Percentiles rank a stretch among this genome's conserved stretches.
These are phyloP conservation scores for Peribatodes rhomboidaria DNA, from an alignment of 2,888 invertebrate species.

Conservation along the genomic window DNA sequence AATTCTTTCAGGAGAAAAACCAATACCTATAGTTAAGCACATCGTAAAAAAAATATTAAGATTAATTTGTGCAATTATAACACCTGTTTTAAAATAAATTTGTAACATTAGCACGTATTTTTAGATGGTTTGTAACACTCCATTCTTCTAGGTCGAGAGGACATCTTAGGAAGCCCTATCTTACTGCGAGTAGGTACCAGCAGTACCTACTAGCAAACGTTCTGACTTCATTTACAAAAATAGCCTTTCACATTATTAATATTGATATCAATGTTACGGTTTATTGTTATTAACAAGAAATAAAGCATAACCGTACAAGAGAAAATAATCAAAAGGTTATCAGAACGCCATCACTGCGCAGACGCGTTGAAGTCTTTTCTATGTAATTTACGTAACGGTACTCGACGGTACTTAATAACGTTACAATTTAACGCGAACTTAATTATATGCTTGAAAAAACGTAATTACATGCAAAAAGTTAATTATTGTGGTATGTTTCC, in stretches of 20 bases:
- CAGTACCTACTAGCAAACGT: no score
- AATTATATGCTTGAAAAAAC: constrained; percentile 44
- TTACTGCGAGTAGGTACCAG: no score
- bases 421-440: constrained; percentile 41
- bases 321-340: constrained; percentile 14
- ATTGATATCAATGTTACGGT: not conserved
- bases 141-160: no score
- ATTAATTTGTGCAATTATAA: no score
- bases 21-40: no score
- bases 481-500: constrained; percentile 32
- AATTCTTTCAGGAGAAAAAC: no score
- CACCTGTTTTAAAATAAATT: no score
- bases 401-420: constrained; percentile 36
- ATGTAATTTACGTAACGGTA: constrained; percentile 47
- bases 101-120: no score
- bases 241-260: not conserved
- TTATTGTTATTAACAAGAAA: not conserved
- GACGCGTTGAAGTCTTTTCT: constrained; percentile 32
- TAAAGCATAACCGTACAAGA: not conserved
- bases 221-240: not conserved
- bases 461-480: constrained; percentile 32
- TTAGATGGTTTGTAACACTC: no score
- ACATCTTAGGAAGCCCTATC: no score
- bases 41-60: no score
- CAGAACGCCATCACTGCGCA: constrained; percentile 2